These are phyloP conservation scores for Zaprionus camerounensis DNA, from an alignment of 1,140 invertebrate genomes.

Conservation along the genomic window DNA sequence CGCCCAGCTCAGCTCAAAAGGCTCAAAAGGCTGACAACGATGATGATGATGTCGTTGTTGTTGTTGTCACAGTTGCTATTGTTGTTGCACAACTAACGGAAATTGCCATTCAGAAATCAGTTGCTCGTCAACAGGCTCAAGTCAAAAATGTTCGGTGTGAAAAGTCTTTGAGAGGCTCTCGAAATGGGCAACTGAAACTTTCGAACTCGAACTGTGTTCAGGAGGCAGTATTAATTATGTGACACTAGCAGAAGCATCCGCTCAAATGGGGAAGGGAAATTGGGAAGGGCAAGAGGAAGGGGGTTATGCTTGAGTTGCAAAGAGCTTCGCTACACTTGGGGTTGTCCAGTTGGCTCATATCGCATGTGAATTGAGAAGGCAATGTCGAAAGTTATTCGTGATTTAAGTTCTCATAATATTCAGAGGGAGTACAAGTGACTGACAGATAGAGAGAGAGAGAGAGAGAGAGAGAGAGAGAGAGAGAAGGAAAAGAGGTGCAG, in stretches of 20 bases:
- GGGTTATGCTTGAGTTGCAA: too few species aligned
- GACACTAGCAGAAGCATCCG: background rate
- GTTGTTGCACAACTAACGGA: constrained; percentile 29
- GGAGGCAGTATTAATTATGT: background rate
- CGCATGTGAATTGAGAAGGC: too few species aligned
- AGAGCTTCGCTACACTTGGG: too few species aligned
- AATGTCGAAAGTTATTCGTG: background rate
- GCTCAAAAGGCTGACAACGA: background rate
- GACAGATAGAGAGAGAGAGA: too few species aligned
- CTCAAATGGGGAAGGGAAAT: background rate
- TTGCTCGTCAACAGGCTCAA: constrained; percentile 23
- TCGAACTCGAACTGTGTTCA: background rate
- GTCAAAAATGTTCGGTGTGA: background rate
- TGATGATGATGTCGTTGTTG: constrained; percentile 1
- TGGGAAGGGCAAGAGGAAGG: background rate
- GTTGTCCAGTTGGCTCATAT: too few species aligned
- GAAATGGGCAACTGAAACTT: constrained; percentile 6
- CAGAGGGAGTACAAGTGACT: too few species aligned
- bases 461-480: too few species aligned
- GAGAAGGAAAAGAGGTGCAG: too few species aligned
- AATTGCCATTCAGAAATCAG: constrained; percentile 26
- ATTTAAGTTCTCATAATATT: background rate
- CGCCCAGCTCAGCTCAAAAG: constrained; percentile 4
- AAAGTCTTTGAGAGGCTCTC: constrained; percentile 6
- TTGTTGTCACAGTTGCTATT: background rate